These are phyloP conservation scores for Agrotis clavis DNA, from an alignment of 2,888 invertebrate species.

Conservation along the genomic window DNA sequence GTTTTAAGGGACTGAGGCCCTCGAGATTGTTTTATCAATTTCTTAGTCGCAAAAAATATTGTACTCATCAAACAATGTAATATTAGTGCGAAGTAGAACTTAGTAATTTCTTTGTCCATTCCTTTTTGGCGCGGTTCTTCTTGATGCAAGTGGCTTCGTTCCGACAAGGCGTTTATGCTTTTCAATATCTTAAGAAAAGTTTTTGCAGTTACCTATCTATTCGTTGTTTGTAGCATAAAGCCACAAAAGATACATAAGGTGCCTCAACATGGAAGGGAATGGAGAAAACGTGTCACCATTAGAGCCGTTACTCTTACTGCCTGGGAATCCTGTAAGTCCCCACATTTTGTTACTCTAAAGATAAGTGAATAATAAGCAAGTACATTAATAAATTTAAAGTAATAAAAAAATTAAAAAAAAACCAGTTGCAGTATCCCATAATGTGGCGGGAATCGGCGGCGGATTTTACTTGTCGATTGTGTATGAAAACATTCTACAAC, in stretches of 20 bases:
- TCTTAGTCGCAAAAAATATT: neutral
- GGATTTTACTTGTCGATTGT: slow-evolving; percentile 78
- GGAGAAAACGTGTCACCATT: slow-evolving; percentile 25
- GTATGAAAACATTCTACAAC: slow-evolving; percentile 86
- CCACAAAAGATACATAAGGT: neutral
- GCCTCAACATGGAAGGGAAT: slow-evolving; percentile 43
- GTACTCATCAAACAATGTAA: neutral
- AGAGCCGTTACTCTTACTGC: slow-evolving; percentile 36
- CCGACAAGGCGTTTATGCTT: too few species aligned
- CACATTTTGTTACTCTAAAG: neutral
- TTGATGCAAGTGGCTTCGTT: neutral
- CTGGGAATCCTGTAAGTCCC: slow-evolving; percentile 42
- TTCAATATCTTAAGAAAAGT: neutral
- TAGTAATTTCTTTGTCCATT: neutral
- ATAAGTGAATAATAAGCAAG: too few species aligned
- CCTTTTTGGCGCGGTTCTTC: slow-evolving; percentile 1
- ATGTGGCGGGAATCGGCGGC: slow-evolving; percentile 70
- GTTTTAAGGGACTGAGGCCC: neutral
- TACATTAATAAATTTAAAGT: too few species aligned
- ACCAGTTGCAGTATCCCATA: slow-evolving; percentile 56
- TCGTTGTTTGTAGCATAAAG: slow-evolving; percentile 3
- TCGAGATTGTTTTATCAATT: neutral
- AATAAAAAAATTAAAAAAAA: too few species aligned
- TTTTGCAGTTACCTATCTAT: neutral
- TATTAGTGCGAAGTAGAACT: neutral